phyloP scores from a whole-genome alignment of 2,797 vertebrate species.

The Falco peregrinus region DNA sequence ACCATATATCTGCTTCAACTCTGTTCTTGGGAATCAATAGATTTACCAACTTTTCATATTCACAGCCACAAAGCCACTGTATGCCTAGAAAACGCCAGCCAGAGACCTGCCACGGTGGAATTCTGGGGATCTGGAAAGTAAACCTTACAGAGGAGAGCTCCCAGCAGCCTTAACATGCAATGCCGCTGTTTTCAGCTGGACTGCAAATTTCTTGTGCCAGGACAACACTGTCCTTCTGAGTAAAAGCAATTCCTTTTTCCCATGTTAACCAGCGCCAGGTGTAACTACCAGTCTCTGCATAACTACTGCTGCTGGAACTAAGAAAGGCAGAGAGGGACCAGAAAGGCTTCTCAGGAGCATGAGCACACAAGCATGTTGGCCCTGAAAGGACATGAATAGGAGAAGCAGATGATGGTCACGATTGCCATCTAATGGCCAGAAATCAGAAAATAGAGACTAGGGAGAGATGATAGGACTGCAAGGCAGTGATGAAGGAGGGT shows the following conservation, averaged over 20 bases:
- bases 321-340: neutral
- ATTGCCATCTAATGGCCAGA: constrained; percentile 49
- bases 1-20: neutral
- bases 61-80: neutral
- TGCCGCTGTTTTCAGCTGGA: neutral
- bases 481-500: neutral
- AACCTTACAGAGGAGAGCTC: neutral
- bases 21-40: fast-evolving
- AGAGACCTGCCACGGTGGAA: neutral
- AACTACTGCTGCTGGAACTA: neutral
- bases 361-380: neutral
- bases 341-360: fast-evolving
- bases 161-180: fast-evolving
- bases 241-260: neutral
- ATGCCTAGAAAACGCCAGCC: neutral
- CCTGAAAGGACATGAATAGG: fast-evolving
- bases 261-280: neutral
- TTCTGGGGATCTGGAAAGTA: neutral
- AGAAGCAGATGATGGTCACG: neutral
- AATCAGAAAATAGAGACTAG: neutral
- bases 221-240: neutral
- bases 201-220: neutral
- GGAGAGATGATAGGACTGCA: fast-evolving
- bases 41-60: neutral
- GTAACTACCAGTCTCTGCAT: neutral